Conservation (phyloP, 2,888 invertebrate genomes). For the Amphipoea oculea region DNA sequence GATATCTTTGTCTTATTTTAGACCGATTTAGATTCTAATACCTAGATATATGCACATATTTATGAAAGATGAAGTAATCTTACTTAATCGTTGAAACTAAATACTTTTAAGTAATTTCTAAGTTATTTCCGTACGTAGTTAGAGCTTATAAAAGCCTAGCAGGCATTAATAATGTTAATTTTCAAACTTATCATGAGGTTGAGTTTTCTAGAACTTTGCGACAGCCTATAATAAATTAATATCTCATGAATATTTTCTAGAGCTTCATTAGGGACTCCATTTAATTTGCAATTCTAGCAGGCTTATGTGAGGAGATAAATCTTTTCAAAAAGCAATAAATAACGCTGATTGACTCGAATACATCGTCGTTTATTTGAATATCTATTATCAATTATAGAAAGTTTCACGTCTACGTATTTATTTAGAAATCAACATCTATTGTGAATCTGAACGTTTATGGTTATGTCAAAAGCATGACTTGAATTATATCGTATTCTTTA, state of each 20-base stretch:
- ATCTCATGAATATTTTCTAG: conserved; percentile 54
- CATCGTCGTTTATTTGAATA: conserved; percentile 56
- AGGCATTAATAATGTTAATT: neutral
- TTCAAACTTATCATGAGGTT: neutral
- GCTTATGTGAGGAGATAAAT: conserved; percentile 46
- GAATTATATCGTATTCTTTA: conserved; percentile 18
- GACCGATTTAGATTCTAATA: neutral
- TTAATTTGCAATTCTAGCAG: conserved; percentile 55
- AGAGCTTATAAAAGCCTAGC: neutral
- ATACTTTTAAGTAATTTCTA: neutral
- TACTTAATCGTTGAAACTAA: neutral
- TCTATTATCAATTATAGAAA: conserved; percentile 54
- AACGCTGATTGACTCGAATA: conserved; percentile 55
- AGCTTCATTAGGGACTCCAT: conserved; percentile 44
- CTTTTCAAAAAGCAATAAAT: conserved; percentile 48
- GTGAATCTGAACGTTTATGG: conserved; percentile 29
- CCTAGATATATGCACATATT: neutral
- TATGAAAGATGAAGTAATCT: neutral
- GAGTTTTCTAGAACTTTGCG: conserved; percentile 39
- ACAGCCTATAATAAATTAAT: conserved; percentile 41
- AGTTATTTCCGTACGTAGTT: neutral
- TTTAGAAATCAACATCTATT: conserved; percentile 58
- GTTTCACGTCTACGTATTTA: conserved; percentile 33
- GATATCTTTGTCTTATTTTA: neutral
- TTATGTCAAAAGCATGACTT: conserved; percentile 35